Evolutionary conservation across 2,888 invertebrate genomes (phyloP).

Genomic region (Caenorhabditis sp.): DNA sequence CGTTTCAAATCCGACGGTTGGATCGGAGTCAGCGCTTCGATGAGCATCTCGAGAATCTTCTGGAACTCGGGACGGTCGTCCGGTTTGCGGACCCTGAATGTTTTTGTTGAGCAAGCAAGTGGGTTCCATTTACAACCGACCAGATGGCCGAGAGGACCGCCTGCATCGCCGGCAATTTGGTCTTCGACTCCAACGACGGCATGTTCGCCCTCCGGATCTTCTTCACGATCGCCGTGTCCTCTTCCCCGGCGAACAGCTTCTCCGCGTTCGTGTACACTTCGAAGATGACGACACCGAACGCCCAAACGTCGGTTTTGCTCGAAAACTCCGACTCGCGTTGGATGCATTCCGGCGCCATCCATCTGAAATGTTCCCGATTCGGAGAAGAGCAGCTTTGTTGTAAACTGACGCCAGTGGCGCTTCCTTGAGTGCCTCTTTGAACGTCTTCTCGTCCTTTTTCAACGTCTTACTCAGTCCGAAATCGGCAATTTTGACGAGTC

Average conservation of each 20-base stretch:
- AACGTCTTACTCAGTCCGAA: slow-evolving; percentile 73
- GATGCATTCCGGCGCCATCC: slow-evolving; percentile 73
- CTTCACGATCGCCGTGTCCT: slow-evolving; percentile 54
- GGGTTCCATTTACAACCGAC: no score
- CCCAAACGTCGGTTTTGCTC: slow-evolving; percentile 69
- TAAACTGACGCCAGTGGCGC: slow-evolving; percentile 49
- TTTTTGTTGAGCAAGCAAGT: no score
- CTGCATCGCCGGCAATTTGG: slow-evolving; percentile 46
- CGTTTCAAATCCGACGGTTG: slow-evolving; percentile 22
- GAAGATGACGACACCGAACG: slow-evolving; percentile 67
- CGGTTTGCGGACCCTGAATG: slow-evolving; percentile 29
- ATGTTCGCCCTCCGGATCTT: slow-evolving; percentile 62
- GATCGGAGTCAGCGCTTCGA: slow-evolving; percentile 22
- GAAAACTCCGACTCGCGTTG: slow-evolving; percentile 61
- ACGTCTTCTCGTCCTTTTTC: slow-evolving; percentile 32
- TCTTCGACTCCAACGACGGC: slow-evolving; percentile 58
- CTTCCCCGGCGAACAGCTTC: slow-evolving; percentile 60
- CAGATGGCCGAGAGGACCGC: slow-evolving; percentile 46
- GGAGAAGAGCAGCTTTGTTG: no score
- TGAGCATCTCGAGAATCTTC: slow-evolving; percentile 41
- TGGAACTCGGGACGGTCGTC: slow-evolving; percentile 50
- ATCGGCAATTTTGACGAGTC: slow-evolving; percentile 78
- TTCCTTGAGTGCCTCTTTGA: slow-evolving; percentile 53
- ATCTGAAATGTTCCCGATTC: no score
- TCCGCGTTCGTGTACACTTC: slow-evolving; percentile 63